Evolutionary conservation across 2,113 vertebrate species (phyloP).

Genomic region (Oreocharis arfaki): DNA sequence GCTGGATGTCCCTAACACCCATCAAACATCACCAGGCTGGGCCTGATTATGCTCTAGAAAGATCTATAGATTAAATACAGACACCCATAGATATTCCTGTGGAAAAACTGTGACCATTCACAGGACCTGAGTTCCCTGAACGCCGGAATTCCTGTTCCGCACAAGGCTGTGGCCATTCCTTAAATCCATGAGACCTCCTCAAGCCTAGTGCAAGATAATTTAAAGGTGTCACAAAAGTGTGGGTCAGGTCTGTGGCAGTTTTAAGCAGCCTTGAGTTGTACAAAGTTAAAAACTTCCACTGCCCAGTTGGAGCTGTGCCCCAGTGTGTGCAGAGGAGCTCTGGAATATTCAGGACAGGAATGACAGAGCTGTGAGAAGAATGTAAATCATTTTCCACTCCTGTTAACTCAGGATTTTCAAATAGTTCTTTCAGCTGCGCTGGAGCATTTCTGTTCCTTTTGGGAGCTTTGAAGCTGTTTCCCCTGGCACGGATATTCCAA

Average conservation of each 20-base stretch:
- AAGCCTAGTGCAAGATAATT: background rate
- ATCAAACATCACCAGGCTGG: background rate
- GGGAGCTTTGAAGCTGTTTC: background rate
- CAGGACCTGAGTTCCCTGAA: background rate
- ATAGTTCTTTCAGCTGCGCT: background rate
- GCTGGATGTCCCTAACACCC: background rate
- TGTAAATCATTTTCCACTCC: background rate
- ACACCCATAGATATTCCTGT: background rate
- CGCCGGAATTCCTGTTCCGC: background rate
- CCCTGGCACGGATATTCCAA: background rate
- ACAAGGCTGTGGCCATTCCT: background rate
- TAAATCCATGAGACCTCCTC: background rate
- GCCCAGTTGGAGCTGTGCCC: background rate
- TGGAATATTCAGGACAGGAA: background rate
- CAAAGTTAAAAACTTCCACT: background rate
- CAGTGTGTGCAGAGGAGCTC: background rate
- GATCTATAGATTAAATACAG: background rate
- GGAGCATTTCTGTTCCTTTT: background rate
- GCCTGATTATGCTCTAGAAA: background rate
- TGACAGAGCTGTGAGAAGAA: background rate
- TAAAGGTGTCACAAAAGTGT: background rate
- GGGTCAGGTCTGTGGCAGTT: background rate
- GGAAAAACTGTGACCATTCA: background rate
- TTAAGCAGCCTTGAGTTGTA: background rate
- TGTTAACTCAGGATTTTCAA: background rate